A percentile compares a stretch with the other conserved stretches of the same genome.
phyloP scores from a whole-genome alignment of 1,140 invertebrate species.

The Globodera rostochiensis region DNA sequence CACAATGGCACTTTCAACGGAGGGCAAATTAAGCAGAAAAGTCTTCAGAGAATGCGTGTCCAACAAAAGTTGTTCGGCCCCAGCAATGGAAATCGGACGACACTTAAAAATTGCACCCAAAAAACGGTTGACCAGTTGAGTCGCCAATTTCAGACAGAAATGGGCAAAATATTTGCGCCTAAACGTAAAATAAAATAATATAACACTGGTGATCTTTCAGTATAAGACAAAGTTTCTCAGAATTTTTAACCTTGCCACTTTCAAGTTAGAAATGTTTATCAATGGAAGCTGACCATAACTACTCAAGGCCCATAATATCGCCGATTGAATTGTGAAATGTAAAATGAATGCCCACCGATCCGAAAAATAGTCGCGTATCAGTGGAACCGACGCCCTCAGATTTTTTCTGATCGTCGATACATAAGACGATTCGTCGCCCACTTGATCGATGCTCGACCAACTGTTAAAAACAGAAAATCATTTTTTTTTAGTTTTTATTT shows the following conservation, averaged over 20 bases:
- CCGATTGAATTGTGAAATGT: not conserved
- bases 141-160: constrained; percentile 91
- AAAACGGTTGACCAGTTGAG: constrained; percentile 79
- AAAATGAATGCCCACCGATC: constrained; percentile 71
- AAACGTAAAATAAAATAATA: not conserved
- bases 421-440: constrained; percentile 94
- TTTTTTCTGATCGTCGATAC: constrained; percentile 85
- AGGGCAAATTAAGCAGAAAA: constrained; percentile 89
- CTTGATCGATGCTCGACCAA: constrained; percentile 87
- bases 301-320: too few species aligned
- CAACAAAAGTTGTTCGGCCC: constrained; percentile 92
- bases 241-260: too few species aligned
- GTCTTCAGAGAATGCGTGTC: constrained; percentile 98
- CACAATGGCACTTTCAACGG: constrained; percentile 77
- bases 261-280: too few species aligned
- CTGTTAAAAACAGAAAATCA: constrained; percentile 66
- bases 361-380: constrained; percentile 86
- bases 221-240: too few species aligned
- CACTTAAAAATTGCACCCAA: constrained; percentile 91
- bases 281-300: too few species aligned
- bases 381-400: constrained; percentile 83
- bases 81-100: constrained; percentile 82
- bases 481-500: not conserved
- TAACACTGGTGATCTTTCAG: too few species aligned
- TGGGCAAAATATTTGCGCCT: constrained; percentile 93